These are phyloP conservation scores for Mesaphorura yosii DNA, from an alignment of 1,140 invertebrate species.

Conservation along the genomic window DNA sequence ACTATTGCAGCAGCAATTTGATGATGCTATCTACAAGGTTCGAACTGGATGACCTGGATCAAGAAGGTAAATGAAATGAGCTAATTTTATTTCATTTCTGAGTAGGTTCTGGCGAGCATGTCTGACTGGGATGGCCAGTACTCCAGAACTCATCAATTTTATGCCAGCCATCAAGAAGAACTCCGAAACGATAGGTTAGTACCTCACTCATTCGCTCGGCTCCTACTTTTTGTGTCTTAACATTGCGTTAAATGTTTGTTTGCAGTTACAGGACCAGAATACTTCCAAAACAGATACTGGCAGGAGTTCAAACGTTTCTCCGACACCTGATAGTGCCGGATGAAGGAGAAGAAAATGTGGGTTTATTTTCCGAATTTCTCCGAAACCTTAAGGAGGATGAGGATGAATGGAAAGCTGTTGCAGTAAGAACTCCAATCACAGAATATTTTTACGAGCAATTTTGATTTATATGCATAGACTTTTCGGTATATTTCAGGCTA, in stretches of 20 bases:
- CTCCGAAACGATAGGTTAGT: constrained; percentile 35
- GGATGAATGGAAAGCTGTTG: neutral
- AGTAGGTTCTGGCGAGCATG: constrained; percentile 40
- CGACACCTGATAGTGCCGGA: too few species aligned
- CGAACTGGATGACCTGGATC: too few species aligned
- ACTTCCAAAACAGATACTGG: constrained; percentile 8
- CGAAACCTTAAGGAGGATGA: neutral
- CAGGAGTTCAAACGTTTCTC: too few species aligned
- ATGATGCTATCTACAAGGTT: constrained; percentile 13
- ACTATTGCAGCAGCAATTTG: constrained; percentile 9
- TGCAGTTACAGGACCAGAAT: constrained; percentile 6
- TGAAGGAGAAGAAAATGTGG: constrained; percentile 4
- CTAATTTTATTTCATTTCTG: too few species aligned
- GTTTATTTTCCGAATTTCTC: neutral
- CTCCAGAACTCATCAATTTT: constrained; percentile 17
- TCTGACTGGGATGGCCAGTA: constrained; percentile 38
- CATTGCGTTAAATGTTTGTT: too few species aligned
- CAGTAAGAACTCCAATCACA: constrained; percentile 2
- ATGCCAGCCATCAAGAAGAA: constrained; percentile 7
- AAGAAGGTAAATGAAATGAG: too few species aligned
- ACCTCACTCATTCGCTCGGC: too few species aligned
- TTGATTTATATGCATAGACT: too few species aligned
- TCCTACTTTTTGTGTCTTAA: too few species aligned
- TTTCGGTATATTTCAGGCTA: too few species aligned
- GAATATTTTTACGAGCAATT: too few species aligned